Percentiles rank a stretch among this genome's conserved stretches.
Evolutionary conservation across 2,113 vertebrate genomes (phyloP).

Genomic region (Pachycephala philippinensis): DNA sequence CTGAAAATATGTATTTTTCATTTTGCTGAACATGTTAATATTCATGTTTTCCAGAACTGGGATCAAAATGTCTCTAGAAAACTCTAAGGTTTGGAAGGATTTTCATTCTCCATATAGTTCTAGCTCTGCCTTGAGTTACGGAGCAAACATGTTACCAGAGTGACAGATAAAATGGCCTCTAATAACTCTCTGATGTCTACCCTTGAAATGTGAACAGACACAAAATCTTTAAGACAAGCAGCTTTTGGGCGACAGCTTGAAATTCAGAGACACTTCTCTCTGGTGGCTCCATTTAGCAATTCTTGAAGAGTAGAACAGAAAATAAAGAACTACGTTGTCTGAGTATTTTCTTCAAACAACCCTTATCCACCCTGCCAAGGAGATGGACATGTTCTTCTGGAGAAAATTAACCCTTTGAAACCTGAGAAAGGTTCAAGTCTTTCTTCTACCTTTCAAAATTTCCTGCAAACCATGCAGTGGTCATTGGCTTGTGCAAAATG

Average conservation of each 20-base stretch:
- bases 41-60: neutral
- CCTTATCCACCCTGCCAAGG: neutral
- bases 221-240: neutral
- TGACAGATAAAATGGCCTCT: neutral
- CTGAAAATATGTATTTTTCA: neutral
- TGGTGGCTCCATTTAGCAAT: neutral
- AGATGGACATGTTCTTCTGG: neutral
- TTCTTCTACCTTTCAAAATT: neutral
- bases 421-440: neutral
- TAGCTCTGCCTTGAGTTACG: neutral
- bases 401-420: neutral
- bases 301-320: neutral
- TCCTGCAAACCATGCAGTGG: neutral
- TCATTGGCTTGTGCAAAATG: neutral
- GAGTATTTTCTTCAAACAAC: neutral
- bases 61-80: neutral
- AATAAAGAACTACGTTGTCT: neutral
- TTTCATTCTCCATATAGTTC: neutral
- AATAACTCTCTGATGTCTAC: neutral
- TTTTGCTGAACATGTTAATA: neutral
- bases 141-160: neutral
- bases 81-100: neutral
- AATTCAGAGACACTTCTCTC: neutral
- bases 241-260: neutral
- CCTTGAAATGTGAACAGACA: neutral